Conservation (phyloP, 2,888 invertebrate species). For the Drosophila neonasuta region DNA sequence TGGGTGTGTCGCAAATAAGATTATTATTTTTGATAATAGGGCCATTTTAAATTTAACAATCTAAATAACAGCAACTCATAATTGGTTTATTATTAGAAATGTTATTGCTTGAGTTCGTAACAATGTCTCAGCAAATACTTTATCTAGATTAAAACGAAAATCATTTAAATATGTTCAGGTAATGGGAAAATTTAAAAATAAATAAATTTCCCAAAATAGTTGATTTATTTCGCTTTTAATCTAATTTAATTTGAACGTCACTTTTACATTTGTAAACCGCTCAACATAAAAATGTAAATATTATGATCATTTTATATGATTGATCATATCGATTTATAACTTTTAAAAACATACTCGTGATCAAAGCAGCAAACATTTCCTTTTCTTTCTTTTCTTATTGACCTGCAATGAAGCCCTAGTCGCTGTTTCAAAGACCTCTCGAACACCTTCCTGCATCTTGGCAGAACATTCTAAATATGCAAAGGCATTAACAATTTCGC, state of each 20-base stretch:
- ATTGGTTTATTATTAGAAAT: not conserved
- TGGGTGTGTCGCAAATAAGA: not conserved
- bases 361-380: slow-evolving; percentile 7
- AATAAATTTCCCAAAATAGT: not conserved
- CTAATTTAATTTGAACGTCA: not conserved
- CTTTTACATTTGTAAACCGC: no score
- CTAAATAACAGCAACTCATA: not conserved
- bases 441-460: slow-evolving; percentile 99
- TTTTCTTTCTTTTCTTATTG: slow-evolving; percentile 93
- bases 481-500: slow-evolving; percentile 98
- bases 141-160: not conserved
- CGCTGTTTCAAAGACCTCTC: slow-evolving; percentile 99
- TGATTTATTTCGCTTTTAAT: not conserved
- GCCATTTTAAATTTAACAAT: no score
- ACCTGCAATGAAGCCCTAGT: slow-evolving; percentile 93
- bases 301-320: not conserved
- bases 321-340: not conserved
- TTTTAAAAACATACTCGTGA: not conserved
- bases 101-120: not conserved
- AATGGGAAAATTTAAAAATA: not conserved
- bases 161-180: no score
- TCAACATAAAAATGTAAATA: not conserved
- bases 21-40: not conserved
- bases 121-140: not conserved
- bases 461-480: slow-evolving; percentile 99